Percentiles rank a stretch among this genome's conserved stretches.
Conservation (phyloP, 2,113 vertebrate genomes). For the Oncorhynchus gorbuscha region DNA sequence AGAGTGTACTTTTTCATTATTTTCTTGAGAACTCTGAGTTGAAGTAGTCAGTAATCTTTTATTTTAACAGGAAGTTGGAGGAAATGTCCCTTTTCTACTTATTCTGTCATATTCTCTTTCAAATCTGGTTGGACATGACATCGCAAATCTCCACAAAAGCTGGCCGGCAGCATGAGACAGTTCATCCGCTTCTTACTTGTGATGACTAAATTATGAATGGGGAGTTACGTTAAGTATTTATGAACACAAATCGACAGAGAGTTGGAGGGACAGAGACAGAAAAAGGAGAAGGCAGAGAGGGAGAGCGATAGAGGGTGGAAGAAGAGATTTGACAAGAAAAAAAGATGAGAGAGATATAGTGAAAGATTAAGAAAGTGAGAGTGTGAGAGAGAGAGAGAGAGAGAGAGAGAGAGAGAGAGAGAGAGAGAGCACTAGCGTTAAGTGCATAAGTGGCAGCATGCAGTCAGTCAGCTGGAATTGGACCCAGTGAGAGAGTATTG, state of each 20-base stretch:
- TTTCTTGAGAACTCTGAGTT: neutral
- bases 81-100: slow-evolving; percentile 21
- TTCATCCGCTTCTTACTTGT: slow-evolving; percentile 49
- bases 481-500: slow-evolving; percentile 69
- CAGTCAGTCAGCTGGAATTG: slow-evolving; percentile 73
- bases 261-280: slow-evolving; percentile 47
- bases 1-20: too few species aligned
- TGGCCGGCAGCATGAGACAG: slow-evolving; percentile 30
- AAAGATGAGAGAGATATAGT: slow-evolving; percentile 39
- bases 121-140: slow-evolving; percentile 44
- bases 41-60: neutral
- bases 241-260: slow-evolving; percentile 69
- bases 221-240: slow-evolving; percentile 58
- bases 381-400: neutral
- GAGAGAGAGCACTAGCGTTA: slow-evolving; percentile 58
- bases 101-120: slow-evolving; percentile 29
- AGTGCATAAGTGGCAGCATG: slow-evolving; percentile 72
- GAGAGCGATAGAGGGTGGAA: slow-evolving; percentile 17
- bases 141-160: slow-evolving; percentile 44
- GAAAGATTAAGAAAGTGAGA: neutral
- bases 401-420: slow-evolving; percentile 14
- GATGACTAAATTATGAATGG: slow-evolving; percentile 68
- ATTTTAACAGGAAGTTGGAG: neutral
- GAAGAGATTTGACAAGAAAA: slow-evolving; percentile 34
- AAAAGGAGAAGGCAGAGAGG: slow-evolving; percentile 52